A percentile compares a stretch with the other conserved stretches of the same genome.
Conservation (phyloP, 2,113 vertebrate genomes). For the Okapia johnstoni region DNA sequence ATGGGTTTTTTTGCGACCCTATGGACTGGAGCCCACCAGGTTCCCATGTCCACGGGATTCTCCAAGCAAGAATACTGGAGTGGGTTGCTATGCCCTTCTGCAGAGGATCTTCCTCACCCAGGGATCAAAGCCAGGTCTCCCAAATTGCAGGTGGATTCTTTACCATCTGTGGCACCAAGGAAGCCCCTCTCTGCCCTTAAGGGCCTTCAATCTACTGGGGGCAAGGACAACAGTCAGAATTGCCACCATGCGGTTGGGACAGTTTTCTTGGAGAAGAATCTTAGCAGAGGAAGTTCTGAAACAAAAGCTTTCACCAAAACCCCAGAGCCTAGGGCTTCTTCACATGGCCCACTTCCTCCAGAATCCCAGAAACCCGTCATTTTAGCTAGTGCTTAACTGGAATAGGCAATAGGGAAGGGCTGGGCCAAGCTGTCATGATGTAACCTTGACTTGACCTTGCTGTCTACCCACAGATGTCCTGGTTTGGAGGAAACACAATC, state of each 20-base stretch:
- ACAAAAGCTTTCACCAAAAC: background rate
- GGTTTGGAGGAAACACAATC: constrained; percentile 46
- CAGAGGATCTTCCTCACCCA: background rate
- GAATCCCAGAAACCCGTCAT: background rate
- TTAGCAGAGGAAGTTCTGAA: background rate
- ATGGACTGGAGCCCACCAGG: background rate
- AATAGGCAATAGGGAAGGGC: background rate
- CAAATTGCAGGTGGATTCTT: background rate
- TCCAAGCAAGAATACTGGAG: background rate
- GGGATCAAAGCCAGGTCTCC: background rate
- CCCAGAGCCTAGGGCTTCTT: background rate
- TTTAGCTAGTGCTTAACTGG: background rate
- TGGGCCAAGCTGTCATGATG: constrained; percentile 9
- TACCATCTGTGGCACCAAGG: background rate
- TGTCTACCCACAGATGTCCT: constrained; percentile 55
- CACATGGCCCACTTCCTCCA: background rate
- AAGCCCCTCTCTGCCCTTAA: background rate
- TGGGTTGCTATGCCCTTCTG: background rate
- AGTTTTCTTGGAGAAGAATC: background rate
- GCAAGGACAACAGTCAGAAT: background rate
- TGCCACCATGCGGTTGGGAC: background rate
- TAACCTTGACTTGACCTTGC: constrained; percentile 74
- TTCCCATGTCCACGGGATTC: background rate
- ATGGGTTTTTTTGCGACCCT: background rate
- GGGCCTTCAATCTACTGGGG: background rate